Evolutionary conservation across 2,113 vertebrate species (phyloP).

Genomic region (Coryphaenoides rupestris): DNA sequence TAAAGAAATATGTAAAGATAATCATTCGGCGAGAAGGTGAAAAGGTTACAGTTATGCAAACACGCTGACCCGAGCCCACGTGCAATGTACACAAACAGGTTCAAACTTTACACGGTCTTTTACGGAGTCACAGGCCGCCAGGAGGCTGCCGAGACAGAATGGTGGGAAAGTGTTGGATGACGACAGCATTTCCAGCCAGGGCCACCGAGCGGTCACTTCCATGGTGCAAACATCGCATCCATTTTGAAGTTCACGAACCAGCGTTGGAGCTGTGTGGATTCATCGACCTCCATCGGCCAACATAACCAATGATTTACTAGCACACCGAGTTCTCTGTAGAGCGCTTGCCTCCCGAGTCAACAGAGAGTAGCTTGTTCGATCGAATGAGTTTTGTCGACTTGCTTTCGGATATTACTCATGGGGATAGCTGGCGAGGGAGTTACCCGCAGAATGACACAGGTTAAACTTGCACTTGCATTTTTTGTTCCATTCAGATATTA

Average conservation of each 20-base stretch:
- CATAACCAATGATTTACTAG: conserved; percentile 49
- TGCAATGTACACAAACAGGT: conserved; percentile 29
- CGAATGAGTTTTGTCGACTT: background rate
- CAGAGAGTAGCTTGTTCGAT: conserved; percentile 5
- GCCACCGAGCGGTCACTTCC: conserved; percentile 7
- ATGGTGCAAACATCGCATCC: conserved; percentile 8
- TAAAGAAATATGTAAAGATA: too few relatives aligned
- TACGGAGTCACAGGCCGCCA: background rate
- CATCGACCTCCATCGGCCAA: conserved; percentile 17
- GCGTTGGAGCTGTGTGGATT: conserved; percentile 1
- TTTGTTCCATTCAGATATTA: too few relatives aligned
- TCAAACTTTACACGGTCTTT: background rate
- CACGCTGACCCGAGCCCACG: background rate
- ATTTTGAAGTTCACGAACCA: conserved; percentile 14
- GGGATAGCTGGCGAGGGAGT: too few relatives aligned
- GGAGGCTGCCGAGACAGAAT: background rate
- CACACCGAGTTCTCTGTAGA: background rate
- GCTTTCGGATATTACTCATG: too few relatives aligned
- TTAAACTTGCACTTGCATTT: too few relatives aligned
- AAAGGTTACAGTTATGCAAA: too few relatives aligned
- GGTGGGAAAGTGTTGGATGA: background rate
- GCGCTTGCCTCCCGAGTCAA: conserved; percentile 11
- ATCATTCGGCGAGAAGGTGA: too few relatives aligned
- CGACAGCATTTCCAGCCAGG: background rate
- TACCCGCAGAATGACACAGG: too few relatives aligned